Conservation (phyloP, 2,113 vertebrate species). For the Bubo bubo region DNA sequence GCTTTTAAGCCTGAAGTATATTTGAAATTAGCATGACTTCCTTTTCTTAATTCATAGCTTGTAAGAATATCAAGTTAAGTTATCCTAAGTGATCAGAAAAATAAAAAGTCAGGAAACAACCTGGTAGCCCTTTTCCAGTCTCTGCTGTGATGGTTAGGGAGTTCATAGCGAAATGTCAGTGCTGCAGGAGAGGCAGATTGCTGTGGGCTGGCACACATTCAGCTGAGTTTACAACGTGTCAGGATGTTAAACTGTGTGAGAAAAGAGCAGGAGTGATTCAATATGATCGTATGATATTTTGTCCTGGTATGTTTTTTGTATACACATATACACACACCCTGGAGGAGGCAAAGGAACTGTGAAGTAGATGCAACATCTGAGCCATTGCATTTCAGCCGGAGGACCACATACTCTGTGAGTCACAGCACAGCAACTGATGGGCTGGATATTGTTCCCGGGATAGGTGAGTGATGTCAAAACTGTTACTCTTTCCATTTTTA, state of each 20-base stretch:
- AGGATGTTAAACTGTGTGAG: neutral
- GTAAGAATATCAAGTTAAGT: neutral
- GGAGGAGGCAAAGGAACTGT: neutral
- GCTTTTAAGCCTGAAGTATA: neutral
- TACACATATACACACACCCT: neutral
- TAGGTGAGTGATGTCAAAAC: neutral
- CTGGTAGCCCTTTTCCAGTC: neutral
- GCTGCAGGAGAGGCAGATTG: constrained; percentile 5
- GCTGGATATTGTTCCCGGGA: neutral
- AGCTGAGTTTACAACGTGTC: constrained; percentile 37
- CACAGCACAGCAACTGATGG: neutral
- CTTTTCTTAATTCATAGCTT: neutral
- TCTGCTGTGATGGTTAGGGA: neutral
- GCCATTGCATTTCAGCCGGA: neutral
- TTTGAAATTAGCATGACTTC: neutral
- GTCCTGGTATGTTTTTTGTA: neutral
- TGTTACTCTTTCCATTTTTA: neutral
- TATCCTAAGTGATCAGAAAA: neutral
- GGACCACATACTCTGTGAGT: neutral
- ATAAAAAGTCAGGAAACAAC: neutral
- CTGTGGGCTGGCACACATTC: constrained; percentile 27
- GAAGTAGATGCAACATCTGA: neutral
- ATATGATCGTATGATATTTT: neutral
- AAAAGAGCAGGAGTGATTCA: constrained; percentile 44
- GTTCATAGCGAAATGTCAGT: neutral